Conservation (phyloP, 2,113 vertebrate genomes). For the Camelus dromedarius region DNA sequence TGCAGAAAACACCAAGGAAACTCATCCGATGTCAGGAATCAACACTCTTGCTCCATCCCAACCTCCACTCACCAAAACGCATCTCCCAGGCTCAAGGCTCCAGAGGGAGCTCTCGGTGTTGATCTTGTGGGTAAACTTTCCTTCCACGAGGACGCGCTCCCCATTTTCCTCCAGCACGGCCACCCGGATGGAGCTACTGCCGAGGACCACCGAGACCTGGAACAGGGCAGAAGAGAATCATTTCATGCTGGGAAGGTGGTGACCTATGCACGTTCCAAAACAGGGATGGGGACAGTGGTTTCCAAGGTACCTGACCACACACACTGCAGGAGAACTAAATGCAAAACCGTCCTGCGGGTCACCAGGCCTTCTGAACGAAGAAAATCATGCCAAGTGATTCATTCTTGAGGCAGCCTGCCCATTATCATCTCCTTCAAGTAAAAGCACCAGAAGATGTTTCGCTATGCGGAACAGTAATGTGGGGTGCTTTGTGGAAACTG, state of each 20-base stretch:
- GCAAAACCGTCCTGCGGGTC: fast-evolving
- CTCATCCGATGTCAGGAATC: not conserved
- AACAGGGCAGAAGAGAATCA: not conserved
- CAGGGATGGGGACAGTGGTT: not conserved
- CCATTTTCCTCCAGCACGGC: constrained; percentile 88
- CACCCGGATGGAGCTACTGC: constrained; percentile 88
- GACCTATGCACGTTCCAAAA: not conserved
- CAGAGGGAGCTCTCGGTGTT: constrained; percentile 96
- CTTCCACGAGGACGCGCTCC: constrained; percentile 92
- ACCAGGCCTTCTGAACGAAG: not conserved
- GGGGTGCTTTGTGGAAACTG: not conserved
- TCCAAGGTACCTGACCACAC: fast-evolving
- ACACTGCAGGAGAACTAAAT: too few relatives aligned
- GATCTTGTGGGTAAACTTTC: constrained; percentile 95
- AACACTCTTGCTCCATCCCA: too few relatives aligned
- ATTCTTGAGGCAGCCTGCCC: not conserved
- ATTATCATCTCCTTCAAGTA: not conserved
- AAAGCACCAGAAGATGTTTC: not conserved
- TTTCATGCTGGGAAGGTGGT: not conserved
- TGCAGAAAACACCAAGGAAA: not conserved
- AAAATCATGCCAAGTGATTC: not conserved
- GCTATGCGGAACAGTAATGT: fast-evolving
- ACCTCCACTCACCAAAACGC: constrained; percentile 90
- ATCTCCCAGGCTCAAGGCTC: constrained; percentile 96
- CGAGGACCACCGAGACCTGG: constrained; percentile 93